Percentiles rank a stretch among this genome's conserved stretches.
Conservation (phyloP, 23 tunicate species). For the Phallusia fumigata region DNA sequence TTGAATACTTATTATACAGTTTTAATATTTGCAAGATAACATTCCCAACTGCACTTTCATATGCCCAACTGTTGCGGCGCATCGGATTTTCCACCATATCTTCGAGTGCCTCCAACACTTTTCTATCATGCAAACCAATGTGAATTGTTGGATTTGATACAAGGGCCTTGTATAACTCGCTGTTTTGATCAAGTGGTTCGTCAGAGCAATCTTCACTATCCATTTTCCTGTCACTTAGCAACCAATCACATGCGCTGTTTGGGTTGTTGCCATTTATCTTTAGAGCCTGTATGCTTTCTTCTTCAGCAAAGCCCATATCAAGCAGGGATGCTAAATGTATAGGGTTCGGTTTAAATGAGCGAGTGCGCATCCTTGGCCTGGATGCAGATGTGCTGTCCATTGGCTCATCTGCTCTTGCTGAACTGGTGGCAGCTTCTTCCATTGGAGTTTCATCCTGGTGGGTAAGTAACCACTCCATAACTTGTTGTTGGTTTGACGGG, state of each 20-base stretch:
- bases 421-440: slow-evolving; percentile 13
- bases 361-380: slow-evolving; percentile 19
- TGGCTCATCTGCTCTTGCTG: slow-evolving; percentile 22
- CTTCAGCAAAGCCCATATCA: slow-evolving; percentile 82
- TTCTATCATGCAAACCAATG: slow-evolving; percentile 79
- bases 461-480: slow-evolving; percentile 76
- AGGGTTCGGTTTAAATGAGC: slow-evolving; percentile 65
- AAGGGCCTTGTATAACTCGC: slow-evolving; percentile 78
- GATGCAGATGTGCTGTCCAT: slow-evolving; percentile 26
- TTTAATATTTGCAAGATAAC: slow-evolving; percentile 83
- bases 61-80: slow-evolving; percentile 94
- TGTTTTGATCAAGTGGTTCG: slow-evolving; percentile 57
- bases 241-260: slow-evolving; percentile 86
- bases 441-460: slow-evolving; percentile 19
- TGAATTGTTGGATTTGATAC: slow-evolving; percentile 83
- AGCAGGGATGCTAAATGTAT: slow-evolving; percentile 44
- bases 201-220: slow-evolving; percentile 17
- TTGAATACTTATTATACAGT: slow-evolving; percentile 85
- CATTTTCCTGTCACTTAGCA: slow-evolving; percentile 59
- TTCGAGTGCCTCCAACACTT: slow-evolving; percentile 87
- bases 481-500: slow-evolving; percentile 49
- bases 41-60: slow-evolving; percentile 90
- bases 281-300: slow-evolving; percentile 60
- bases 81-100: slow-evolving; percentile 94
- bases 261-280: slow-evolving; percentile 65